These are phyloP conservation scores for Danaus chrysippus DNA, from an alignment of 2,888 invertebrate genomes.

Conservation along the genomic window DNA sequence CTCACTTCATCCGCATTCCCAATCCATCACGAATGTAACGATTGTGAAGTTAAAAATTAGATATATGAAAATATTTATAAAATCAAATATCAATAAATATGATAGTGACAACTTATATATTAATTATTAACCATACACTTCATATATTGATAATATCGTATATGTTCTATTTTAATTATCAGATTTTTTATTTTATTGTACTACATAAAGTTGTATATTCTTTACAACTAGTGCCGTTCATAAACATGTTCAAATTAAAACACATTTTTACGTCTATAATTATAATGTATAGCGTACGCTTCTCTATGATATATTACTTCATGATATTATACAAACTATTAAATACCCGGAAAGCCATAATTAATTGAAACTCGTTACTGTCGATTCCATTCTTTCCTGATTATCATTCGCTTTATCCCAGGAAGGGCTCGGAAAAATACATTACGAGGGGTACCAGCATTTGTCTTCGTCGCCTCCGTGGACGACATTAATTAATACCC, in stretches of 20 bases:
- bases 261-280: background rate
- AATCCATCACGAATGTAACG: conserved; percentile 38
- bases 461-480: conserved; percentile 73
- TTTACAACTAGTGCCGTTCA: conserved; percentile 7
- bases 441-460: conserved; percentile 67
- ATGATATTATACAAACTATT: conserved; percentile 34
- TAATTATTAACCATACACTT: background rate
- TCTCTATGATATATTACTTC: conserved; percentile 17
- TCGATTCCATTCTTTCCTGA: conserved; percentile 77
- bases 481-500: conserved; percentile 75
- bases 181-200: too few relatives aligned
- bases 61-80: background rate
- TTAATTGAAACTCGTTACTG: conserved; percentile 70
- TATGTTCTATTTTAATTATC: too few relatives aligned
- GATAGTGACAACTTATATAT: background rate
- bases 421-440: conserved; percentile 71
- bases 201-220: background rate
- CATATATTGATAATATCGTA: too few relatives aligned
- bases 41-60: background rate
- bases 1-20: conserved; percentile 35
- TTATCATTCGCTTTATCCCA: conserved; percentile 76
- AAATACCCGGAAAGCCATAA: conserved; percentile 50
- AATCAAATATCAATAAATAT: background rate
- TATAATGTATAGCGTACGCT: background rate
- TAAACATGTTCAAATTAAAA: conserved; percentile 11